Base-by-base conservation (phyloP, 2,113 vertebrate genomes). In the Cinclus cinclus region DNA sequence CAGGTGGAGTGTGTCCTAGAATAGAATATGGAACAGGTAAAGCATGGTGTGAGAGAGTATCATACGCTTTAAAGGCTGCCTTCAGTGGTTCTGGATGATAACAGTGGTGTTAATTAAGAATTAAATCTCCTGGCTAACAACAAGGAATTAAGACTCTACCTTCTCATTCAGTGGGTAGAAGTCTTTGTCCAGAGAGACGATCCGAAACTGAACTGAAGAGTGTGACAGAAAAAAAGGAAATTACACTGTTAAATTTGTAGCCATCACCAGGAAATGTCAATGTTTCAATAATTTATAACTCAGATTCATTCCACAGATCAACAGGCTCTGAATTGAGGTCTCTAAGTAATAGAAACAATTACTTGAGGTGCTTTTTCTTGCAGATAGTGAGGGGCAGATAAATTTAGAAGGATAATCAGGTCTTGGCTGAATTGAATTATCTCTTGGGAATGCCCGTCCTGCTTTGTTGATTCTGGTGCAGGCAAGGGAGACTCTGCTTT, bases 201-300 rank as follows among this genome's bases (percentile, higher is more conserved):
- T 84, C 80, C 97, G 97, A 89, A 98, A 98, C 13, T 97, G 92
- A 78, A 98, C 98, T 98, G 84, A 76, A 79, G 41, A 39, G 22
- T 67, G 37, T 9, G 65, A 95, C 0, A 56, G 62, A 85, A 83
- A 55, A 83, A 55, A 83, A 92, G 31, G 25, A 87, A 91, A 91
- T 84, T 64, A 24, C 69, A 41, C 24, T 15, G 41, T 98, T 95
- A 92, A 37, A 42, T 78, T 74, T 55, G 25, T 52, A 87, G 42
- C 35, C 4, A 13, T 89, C 68, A 49, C 7, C 18, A 90, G 79
- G 41, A 56, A 87, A n/a, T 56, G 3, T 25, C 15, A 58, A 22
- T 24, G 28, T 74, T 86, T 91, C 44, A 31, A 8, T 60, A 53
- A 71, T 75, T 94, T 82, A n/a, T 31, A 37, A 63, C 27, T 68